Percentiles rank a stretch among this genome's conserved stretches.
These are phyloP conservation scores for Chelonoidis abingdonii DNA, from an alignment of 2,113 vertebrate genomes.

Conservation along the genomic window DNA sequence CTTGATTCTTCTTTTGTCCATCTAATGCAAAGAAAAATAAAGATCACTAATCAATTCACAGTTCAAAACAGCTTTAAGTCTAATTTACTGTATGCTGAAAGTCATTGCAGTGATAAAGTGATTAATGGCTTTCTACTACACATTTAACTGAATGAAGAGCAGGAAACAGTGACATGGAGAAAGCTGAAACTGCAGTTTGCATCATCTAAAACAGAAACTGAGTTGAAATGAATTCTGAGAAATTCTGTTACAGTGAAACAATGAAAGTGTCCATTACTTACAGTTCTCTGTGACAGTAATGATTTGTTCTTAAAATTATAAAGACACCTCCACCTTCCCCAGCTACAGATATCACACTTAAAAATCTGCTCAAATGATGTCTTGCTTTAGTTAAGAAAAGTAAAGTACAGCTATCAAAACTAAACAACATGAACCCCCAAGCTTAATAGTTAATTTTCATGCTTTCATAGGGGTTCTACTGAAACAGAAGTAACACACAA, in stretches of 20 bases:
- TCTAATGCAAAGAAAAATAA: slow-evolving; percentile 85
- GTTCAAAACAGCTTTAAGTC: slow-evolving; percentile 40
- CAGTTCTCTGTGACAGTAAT: slow-evolving; percentile 24
- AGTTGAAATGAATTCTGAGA: slow-evolving; percentile 73
- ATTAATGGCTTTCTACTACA: slow-evolving; percentile 11
- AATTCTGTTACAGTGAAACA: slow-evolving; percentile 56
- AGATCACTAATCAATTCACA: slow-evolving; percentile 56
- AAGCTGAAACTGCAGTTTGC: slow-evolving; percentile 67
- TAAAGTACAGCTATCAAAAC: not conserved
- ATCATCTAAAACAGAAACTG: slow-evolving; percentile 68
- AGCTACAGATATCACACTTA: not conserved
- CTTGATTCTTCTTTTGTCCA: slow-evolving; percentile 91
- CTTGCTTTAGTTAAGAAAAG: not conserved
- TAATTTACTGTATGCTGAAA: slow-evolving; percentile 12
- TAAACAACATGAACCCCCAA: not conserved
- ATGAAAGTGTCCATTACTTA: slow-evolving; percentile 66
- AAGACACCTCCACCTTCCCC: not conserved
- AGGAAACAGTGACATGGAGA: slow-evolving; percentile 67
- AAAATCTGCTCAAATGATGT: not conserved
- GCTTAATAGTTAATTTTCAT: not conserved
- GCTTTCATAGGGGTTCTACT: not conserved
- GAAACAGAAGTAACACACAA: not conserved
- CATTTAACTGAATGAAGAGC: slow-evolving; percentile 50
- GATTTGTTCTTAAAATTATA: slow-evolving; percentile 49
- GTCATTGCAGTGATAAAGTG: slow-evolving; percentile 36